Evolutionary conservation across 2,888 invertebrate genomes (phyloP).

Genomic region (Diloba caeruleocephala): DNA sequence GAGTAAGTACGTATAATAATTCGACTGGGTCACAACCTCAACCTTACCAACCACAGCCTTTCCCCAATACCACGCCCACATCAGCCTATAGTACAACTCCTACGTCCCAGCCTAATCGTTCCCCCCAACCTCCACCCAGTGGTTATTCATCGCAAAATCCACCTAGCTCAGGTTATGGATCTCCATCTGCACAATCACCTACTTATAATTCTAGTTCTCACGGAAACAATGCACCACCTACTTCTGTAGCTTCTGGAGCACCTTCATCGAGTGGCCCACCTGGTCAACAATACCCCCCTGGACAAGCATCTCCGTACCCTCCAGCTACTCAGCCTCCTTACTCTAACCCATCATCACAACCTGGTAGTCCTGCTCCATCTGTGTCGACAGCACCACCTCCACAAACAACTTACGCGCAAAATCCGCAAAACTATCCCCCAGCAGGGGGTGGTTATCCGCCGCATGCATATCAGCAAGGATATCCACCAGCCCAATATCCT

Average conservation of each 20-base stretch:
- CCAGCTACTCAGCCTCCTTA: conserved; percentile 89
- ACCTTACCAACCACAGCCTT: conserved; percentile 85
- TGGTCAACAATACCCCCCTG: conserved; percentile 90
- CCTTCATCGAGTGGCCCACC: conserved; percentile 87
- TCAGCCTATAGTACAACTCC: conserved; percentile 88
- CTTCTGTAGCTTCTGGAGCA: conserved; percentile 85
- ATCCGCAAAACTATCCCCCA: conserved; percentile 84
- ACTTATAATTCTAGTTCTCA: conserved; percentile 90
- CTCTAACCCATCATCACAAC: conserved; percentile 88
- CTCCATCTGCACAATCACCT: conserved; percentile 91
- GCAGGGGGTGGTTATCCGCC: conserved; percentile 84
- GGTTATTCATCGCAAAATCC: conserved; percentile 90
- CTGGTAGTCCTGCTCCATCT: conserved; percentile 85
- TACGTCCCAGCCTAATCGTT: conserved; percentile 85
- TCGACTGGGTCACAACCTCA: conserved; percentile 84
- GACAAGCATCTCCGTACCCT: conserved; percentile 91
- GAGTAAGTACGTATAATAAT: conserved; percentile 82
- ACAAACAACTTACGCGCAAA: conserved; percentile 87
- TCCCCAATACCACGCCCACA: conserved; percentile 85
- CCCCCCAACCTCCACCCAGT: conserved; percentile 88
- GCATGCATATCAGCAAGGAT: conserved; percentile 86
- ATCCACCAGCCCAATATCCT: conserved; percentile 88
- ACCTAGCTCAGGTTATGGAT: conserved; percentile 89
- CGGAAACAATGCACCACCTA: conserved; percentile 83
- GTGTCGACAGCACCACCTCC: conserved; percentile 89